Percentiles rank a stretch among this genome's conserved stretches.
These are phyloP conservation scores for Hipparchia semele DNA, from an alignment of 2,888 invertebrate genomes.

Conservation along the genomic window DNA sequence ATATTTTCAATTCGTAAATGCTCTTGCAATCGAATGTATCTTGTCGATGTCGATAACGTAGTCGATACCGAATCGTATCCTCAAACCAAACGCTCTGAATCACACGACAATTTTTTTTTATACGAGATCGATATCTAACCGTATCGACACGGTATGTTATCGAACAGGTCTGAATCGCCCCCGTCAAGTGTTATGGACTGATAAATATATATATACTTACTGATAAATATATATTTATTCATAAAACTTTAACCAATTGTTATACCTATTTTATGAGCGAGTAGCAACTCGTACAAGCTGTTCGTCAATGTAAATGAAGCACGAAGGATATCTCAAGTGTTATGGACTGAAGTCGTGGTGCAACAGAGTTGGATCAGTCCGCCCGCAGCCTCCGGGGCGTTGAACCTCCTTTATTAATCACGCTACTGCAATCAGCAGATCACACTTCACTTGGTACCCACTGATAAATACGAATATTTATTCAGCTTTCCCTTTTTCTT, in stretches of 20 bases:
- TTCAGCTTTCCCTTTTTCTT: not conserved
- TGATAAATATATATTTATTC: not conserved
- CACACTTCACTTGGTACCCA: conserved; percentile 16
- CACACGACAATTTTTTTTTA: no score
- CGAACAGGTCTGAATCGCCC: no score
- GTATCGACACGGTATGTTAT: no score
- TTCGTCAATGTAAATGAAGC: conserved; percentile 48
- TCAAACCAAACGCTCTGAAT: no score
- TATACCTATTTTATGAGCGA: not conserved
- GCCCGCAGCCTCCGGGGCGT: conserved; percentile 64
- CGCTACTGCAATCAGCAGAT: conserved; percentile 45
- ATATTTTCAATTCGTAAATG: no score
- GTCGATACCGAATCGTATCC: no score
- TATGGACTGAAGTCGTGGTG: conserved; percentile 67
- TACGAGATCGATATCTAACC: no score
- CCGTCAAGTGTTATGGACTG: conserved; percentile 73
- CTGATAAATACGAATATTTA: conserved; percentile 9
- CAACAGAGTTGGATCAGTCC: conserved; percentile 70
- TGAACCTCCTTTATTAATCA: conserved; percentile 70
- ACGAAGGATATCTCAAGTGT: conserved; percentile 66
- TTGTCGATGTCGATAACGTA: no score
- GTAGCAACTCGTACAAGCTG: conserved; percentile 31
- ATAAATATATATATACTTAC: conserved; percentile 10
- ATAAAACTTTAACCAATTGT: not conserved
- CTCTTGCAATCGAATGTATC: no score